phyloP scores from a whole-genome alignment of 1,140 invertebrate genomes.

The Aphidius ervi region DNA sequence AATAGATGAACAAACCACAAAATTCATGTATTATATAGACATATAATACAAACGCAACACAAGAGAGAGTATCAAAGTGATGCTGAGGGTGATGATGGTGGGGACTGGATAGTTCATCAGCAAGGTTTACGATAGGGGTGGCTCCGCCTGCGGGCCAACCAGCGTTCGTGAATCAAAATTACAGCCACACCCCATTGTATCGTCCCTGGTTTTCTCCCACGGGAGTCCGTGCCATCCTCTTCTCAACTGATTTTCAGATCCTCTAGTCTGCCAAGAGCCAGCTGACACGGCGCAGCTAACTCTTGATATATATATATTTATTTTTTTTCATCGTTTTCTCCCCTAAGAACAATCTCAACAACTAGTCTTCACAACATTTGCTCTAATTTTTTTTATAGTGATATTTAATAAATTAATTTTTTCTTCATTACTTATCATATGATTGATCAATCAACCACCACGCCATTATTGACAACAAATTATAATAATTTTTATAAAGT shows the following conservation, averaged over 20 bases:
- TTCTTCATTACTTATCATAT: too few relatives aligned
- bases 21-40: too few relatives aligned
- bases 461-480: too few relatives aligned
- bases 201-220: slow-evolving; percentile 39
- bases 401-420: too few relatives aligned
- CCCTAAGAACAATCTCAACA: too few relatives aligned
- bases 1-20: too few relatives aligned
- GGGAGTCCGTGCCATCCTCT: slow-evolving; percentile 51
- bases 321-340: background rate
- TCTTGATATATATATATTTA: slow-evolving; percentile 12
- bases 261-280: slow-evolving; percentile 51
- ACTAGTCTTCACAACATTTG: too few relatives aligned
- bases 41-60: too few relatives aligned
- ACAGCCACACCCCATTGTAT: slow-evolving; percentile 48
- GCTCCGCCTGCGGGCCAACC: slow-evolving; percentile 54
- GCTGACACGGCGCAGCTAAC: slow-evolving; percentile 45
- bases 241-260: slow-evolving; percentile 46
- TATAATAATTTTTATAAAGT: too few relatives aligned
- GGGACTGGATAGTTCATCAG: slow-evolving; percentile 16
- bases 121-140: slow-evolving; percentile 44
- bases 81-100: slow-evolving; percentile 33
- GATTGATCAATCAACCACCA: too few relatives aligned
- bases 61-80: slow-evolving; percentile 24
- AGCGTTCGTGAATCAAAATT: slow-evolving; percentile 41
- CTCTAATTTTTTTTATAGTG: too few relatives aligned